Percentiles rank a stretch among this genome's conserved stretches.
These are phyloP conservation scores for Bos javanicus DNA, from an alignment of 2,113 vertebrate species.

Conservation along the genomic window DNA sequence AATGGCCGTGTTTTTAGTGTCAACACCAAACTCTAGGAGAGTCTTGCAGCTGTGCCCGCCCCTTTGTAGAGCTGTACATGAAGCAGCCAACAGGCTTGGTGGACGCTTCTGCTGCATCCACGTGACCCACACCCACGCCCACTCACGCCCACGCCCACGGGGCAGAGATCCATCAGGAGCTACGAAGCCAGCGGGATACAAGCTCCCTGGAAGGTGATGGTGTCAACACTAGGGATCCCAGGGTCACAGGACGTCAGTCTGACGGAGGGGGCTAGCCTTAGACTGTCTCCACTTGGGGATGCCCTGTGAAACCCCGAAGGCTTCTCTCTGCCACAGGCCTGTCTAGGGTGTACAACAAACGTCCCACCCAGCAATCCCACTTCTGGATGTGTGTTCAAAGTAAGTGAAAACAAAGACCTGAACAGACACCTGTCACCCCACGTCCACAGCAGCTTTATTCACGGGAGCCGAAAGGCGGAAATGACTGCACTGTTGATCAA, in stretches of 20 bases:
- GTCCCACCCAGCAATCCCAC: no score
- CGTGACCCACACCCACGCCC: not conserved
- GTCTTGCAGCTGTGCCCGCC: accelerated
- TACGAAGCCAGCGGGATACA: not conserved
- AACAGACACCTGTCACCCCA: not conserved
- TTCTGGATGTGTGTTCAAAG: no score
- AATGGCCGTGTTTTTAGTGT: accelerated
- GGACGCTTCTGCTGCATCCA: accelerated
- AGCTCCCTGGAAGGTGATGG: not conserved
- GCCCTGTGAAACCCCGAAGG: no score
- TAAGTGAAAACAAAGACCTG: no score
- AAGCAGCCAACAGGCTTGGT: accelerated
- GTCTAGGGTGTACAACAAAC: not conserved
- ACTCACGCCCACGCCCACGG: not conserved
- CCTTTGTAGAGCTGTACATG: accelerated
- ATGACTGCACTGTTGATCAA: accelerated
- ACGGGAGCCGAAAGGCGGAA: not conserved
- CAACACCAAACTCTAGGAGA: not conserved
- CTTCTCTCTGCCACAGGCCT: not conserved
- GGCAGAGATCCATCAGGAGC: not conserved
- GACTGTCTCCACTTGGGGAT: not conserved
- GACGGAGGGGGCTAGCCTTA: not conserved
- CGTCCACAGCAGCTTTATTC: accelerated
- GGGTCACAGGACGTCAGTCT: not conserved
- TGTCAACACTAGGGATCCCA: not conserved